A percentile compares a stretch with the other conserved stretches of the same genome.
phyloP scores from a whole-genome alignment of 2,797 vertebrate species.

The Cirrhinus molitorella region DNA sequence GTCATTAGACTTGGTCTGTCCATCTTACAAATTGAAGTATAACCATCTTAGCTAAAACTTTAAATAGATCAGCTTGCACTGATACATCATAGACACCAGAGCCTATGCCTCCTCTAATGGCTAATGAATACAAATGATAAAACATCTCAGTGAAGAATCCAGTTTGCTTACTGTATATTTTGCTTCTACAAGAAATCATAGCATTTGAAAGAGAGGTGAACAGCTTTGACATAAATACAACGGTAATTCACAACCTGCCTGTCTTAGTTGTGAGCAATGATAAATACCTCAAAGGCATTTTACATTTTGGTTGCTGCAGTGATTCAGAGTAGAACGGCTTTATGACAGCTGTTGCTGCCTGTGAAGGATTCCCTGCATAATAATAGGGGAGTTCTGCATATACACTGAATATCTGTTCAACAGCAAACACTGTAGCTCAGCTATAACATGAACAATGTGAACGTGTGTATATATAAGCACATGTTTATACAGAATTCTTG shows the following conservation, averaged over 20 bases:
- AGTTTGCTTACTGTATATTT: neutral
- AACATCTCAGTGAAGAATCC: neutral
- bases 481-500: too few relatives aligned
- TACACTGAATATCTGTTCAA: neutral
- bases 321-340: slow-evolving; percentile 1
- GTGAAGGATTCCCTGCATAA: slow-evolving; percentile 23
- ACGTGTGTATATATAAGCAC: neutral
- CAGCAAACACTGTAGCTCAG: neutral
- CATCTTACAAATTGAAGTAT: slow-evolving; percentile 7
- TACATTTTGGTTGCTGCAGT: neutral
- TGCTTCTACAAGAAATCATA: neutral
- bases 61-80: slow-evolving; percentile 21
- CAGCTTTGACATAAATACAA: slow-evolving; percentile 18
- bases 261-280: slow-evolving; percentile 6
- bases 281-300: slow-evolving; percentile 21
- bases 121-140: neutral
- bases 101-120: neutral
- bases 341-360: slow-evolving; percentile 22
- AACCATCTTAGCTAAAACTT: slow-evolving; percentile 24
- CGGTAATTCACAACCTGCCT: slow-evolving; percentile 18
- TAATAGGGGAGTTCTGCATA: neutral
- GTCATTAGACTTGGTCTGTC: neutral
- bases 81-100: neutral
- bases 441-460: neutral
- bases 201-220: neutral